Conservation (phyloP, 2,113 vertebrate genomes). For the Melospiza georgiana region DNA sequence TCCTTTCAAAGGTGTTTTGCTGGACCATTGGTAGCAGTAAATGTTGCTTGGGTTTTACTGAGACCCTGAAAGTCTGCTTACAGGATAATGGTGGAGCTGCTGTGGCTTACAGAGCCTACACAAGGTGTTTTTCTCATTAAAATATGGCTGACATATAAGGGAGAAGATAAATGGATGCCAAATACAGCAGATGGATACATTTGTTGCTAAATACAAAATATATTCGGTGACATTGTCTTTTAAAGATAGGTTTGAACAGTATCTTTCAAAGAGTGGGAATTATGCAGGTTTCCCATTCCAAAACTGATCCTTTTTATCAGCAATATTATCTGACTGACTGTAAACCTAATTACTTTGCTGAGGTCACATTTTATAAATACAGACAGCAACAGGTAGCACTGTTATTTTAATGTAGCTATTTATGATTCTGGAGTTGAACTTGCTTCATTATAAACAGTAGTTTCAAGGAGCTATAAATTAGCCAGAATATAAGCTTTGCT, state of each 20-base stretch:
- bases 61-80: background rate
- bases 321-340: background rate
- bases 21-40: background rate
- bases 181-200: background rate
- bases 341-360: background rate
- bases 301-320: background rate
- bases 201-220: background rate
- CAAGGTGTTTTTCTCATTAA: background rate
- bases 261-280: background rate
- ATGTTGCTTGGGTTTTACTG: background rate
- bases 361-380: background rate
- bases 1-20: background rate
- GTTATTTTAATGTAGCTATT: background rate
- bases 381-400: background rate
- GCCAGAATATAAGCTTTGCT: background rate
- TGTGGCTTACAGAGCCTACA: background rate
- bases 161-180: background rate
- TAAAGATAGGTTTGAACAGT: background rate
- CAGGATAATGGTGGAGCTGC: background rate
- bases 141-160: background rate
- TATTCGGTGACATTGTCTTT: background rate
- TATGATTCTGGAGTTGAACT: background rate
- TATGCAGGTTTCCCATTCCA: background rate
- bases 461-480: constrained; percentile 1
- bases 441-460: background rate